Percentiles rank a stretch among this genome's conserved stretches.
Evolutionary conservation across 2,113 vertebrate species (phyloP).

Genomic region (Pygoscelis adeliae): DNA sequence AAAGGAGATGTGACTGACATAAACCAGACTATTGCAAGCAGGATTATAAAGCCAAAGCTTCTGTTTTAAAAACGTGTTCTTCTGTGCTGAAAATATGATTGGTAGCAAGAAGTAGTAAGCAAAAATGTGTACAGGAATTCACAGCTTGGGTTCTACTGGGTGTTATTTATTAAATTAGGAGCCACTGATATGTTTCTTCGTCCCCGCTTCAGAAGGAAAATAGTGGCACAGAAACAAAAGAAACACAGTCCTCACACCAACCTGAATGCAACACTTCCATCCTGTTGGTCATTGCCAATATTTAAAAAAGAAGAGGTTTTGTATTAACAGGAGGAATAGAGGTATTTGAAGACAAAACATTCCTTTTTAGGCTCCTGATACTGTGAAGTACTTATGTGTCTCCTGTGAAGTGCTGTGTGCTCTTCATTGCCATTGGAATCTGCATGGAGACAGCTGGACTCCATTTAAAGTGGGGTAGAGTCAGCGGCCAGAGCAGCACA

Average conservation of each 20-base stretch:
- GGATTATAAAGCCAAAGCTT: neutral
- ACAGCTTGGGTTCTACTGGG: neutral
- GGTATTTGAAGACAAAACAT: neutral
- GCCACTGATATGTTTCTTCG: neutral
- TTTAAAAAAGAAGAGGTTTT: neutral
- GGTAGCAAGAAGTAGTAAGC: neutral
- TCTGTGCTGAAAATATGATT: neutral
- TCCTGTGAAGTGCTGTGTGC: neutral
- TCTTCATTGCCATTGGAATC: neutral
- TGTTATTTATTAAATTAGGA: constrained; percentile 19
- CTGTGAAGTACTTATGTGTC: neutral
- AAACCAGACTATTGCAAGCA: neutral
- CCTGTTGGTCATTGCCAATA: neutral
- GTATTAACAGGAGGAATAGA: neutral
- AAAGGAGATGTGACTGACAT: neutral
- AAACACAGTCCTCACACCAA: neutral
- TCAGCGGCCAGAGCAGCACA: neutral
- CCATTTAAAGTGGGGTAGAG: neutral
- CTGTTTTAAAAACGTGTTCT: neutral
- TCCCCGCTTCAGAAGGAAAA: neutral
- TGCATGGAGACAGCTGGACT: neutral
- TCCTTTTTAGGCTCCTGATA: neutral
- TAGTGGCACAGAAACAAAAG: neutral
- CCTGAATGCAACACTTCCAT: neutral
- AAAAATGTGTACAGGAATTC: constrained; percentile 1